Evolutionary conservation across 2,888 invertebrate genomes (phyloP).

Genomic region (Aphrophora alni): DNA sequence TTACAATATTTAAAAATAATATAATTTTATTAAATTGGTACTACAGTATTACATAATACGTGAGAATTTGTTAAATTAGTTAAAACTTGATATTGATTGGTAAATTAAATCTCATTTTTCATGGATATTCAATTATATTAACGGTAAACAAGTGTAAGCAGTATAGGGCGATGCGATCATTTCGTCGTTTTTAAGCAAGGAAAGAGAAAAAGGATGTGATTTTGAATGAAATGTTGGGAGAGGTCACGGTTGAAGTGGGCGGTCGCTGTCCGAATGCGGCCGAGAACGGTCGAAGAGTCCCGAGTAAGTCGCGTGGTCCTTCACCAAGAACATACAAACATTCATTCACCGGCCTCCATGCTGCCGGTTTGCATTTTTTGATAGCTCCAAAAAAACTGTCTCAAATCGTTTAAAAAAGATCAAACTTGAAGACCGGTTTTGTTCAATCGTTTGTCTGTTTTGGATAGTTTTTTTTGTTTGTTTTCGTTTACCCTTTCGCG

Average conservation of each 20-base stretch:
- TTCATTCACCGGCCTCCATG: constrained; percentile 35
- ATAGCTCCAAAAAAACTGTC: constrained; percentile 33
- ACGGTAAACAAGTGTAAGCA: too few species aligned
- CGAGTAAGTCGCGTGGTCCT: constrained; percentile 39
- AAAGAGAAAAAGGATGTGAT: constrained; percentile 7
- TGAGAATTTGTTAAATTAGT: too few species aligned
- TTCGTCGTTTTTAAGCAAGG: background rate
- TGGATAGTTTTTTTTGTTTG: background rate
- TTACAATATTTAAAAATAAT: too few species aligned
- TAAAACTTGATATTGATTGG: too few species aligned
- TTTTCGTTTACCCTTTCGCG: background rate
- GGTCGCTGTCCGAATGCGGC: constrained; percentile 35
- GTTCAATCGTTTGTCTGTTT: background rate
- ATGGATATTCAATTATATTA: too few species aligned
- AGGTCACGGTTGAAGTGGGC: constrained; percentile 26
- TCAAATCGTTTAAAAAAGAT: constrained; percentile 29
- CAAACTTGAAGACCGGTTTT: constrained; percentile 17
- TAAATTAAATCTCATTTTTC: too few species aligned
- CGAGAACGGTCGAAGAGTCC: constrained; percentile 41
- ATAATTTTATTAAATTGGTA: too few species aligned
- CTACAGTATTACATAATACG: too few species aligned
- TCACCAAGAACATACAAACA: constrained; percentile 32
- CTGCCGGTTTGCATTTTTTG: constrained; percentile 33
- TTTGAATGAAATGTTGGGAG: constrained; percentile 39
- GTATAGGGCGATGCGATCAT: background rate